A percentile compares a stretch with the other conserved stretches of the same genome.
phyloP scores from a whole-genome alignment of 2,797 vertebrate genomes.

The Acomys russatus region DNA sequence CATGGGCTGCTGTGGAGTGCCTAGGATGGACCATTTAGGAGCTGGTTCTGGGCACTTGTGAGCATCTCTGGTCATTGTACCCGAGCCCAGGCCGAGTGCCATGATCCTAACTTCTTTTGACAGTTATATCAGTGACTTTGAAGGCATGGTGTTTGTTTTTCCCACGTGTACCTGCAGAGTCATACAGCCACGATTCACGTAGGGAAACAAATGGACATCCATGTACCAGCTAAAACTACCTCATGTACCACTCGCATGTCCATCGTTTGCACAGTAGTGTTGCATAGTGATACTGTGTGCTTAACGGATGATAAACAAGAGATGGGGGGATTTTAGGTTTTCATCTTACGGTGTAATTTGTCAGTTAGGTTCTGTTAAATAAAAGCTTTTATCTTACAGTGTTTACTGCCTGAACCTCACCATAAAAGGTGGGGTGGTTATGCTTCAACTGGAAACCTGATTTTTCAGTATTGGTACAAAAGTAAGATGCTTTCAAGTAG shows the following conservation, averaged over 20 bases:
- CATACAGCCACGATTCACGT: neutral
- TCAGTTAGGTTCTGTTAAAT: neutral
- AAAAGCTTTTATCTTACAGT: neutral
- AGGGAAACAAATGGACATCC: neutral
- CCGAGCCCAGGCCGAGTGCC: neutral
- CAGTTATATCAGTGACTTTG: neutral
- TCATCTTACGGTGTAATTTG: neutral
- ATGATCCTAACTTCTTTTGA: neutral
- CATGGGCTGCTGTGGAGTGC: too few relatives aligned
- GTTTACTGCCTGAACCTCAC: neutral
- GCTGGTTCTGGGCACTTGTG: neutral
- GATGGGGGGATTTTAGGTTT: neutral
- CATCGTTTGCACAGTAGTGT: neutral
- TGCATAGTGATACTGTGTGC: neutral
- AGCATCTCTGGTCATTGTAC: neutral
- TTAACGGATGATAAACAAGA: neutral
- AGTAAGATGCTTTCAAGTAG: constrained; percentile 14
- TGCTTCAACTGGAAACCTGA: neutral
- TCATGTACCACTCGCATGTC: neutral
- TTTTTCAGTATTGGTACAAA: neutral
- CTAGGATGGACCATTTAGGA: neutral
- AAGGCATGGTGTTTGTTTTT: neutral
- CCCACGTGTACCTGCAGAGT: neutral
- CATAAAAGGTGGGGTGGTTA: neutral
- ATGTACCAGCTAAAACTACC: neutral